Base-by-base conservation (phyloP, 1,140 invertebrate species). In the Neuroterus valhalla region DNA sequence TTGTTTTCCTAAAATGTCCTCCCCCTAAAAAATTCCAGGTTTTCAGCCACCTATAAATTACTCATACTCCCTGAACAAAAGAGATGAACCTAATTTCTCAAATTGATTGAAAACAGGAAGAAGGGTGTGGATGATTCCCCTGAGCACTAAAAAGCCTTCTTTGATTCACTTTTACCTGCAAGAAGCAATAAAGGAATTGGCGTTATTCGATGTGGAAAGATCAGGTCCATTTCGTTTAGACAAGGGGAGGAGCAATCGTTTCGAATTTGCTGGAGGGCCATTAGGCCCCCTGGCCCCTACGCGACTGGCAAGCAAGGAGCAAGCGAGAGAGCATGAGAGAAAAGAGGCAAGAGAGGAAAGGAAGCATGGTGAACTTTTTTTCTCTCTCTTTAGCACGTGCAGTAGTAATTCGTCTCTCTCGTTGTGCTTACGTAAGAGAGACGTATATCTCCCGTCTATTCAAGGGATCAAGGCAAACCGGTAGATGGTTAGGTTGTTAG, bases 381-480 rank as follows among this genome's bases (percentile, higher is more conserved):
- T 15, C 55, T 38, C 55, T 62, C n/a, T 62, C 31, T 62, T 23
- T 62, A 26, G 55, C 55, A 26, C 55, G 26, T 62, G 55, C 55
- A 62, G 55, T 62, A 23, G 31, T 62, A 62, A 46, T 38, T 68
- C 31, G 44, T 43, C 31, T 71, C 42, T 71, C 70, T 71, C 50
- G 50, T 52, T 45, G 48, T 75, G 62, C 75, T 79, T 79, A 79
- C 71, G 78, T 79, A 79, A 62, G 55, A 78, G 70, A 77, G 71
- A 77, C 70, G 52, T 78, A 76, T 66, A 68, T n/a, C 68, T 46
- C 68, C 45, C 68, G 79, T 73, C 75, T 83, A 83, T 79, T 81
- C 81, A 78, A 79, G 75, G 79, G 79, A 81, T 81, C 79, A 81
- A 81, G 79, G 79, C 72, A 72, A 81, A 81, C 79, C 75, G 75